Conservation (phyloP, 2,113 vertebrate species). For the Oreotrochilus melanogaster region DNA sequence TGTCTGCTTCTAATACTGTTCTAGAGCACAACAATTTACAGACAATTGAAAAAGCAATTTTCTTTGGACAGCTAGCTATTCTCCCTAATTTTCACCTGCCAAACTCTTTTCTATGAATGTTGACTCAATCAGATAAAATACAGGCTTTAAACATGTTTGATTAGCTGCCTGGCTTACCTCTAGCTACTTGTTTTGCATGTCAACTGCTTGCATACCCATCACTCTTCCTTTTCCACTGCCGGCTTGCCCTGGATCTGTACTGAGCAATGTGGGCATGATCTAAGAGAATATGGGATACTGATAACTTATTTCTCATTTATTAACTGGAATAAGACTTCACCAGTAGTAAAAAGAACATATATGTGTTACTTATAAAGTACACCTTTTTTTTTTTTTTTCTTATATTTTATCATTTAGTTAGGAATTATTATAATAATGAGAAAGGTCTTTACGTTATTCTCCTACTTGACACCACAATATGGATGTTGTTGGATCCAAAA, state of each 20-base stretch:
- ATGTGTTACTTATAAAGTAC: not conserved
- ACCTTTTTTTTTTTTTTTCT: not conserved
- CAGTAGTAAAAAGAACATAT: not conserved
- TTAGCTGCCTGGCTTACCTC: conserved; percentile 54
- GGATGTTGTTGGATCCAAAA: not conserved
- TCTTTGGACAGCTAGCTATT: conserved; percentile 62
- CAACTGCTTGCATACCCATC: not conserved
- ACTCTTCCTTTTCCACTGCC: not conserved
- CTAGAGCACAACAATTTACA: conserved; percentile 64
- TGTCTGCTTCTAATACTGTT: conserved; percentile 37
- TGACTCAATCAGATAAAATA: conserved; percentile 62
- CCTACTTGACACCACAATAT: too few species aligned
- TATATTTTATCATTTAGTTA: not conserved
- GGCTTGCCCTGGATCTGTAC: not conserved
- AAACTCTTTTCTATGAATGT: conserved; percentile 57
- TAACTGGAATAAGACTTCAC: not conserved
- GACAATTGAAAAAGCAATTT: conserved; percentile 72
- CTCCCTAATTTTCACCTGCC: conserved; percentile 70
- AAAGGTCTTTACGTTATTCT: not conserved
- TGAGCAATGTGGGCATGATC: not conserved
- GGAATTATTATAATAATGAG: not conserved
- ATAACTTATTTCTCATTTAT: not conserved
- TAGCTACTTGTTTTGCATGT: conserved; percentile 40
- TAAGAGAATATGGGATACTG: not conserved
- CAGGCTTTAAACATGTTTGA: conserved; percentile 62